phyloP scores from a whole-genome alignment of 2,888 invertebrate genomes.

The Nesidiocoris tenuis region DNA sequence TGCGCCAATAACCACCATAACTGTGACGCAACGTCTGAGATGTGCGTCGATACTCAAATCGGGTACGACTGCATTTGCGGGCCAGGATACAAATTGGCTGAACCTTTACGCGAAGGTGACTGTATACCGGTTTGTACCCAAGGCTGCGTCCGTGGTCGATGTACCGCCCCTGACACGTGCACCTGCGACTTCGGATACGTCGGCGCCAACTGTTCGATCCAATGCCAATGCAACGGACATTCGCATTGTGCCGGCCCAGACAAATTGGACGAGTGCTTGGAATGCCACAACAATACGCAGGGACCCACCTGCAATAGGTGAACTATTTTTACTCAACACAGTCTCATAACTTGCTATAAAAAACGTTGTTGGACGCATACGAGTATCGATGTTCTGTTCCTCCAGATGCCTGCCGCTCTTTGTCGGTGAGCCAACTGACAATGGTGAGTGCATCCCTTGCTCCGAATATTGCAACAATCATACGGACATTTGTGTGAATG shows the following conservation, averaged over 20 bases:
- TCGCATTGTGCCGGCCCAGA: slow-evolving; percentile 87
- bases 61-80: slow-evolving; percentile 88
- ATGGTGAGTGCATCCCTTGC: slow-evolving; percentile 84
- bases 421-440: slow-evolving; percentile 84
- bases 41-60: slow-evolving; percentile 76
- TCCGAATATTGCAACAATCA: slow-evolving; percentile 82
- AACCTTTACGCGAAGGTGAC: slow-evolving; percentile 43
- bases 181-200: slow-evolving; percentile 93
- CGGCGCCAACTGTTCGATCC: slow-evolving; percentile 88
- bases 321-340: too few relatives aligned
- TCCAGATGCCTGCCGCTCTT: slow-evolving; percentile 81
- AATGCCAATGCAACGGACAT: slow-evolving; percentile 93
- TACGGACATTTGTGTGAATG: slow-evolving; percentile 70
- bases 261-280: slow-evolving; percentile 74
- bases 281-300: slow-evolving; percentile 88
- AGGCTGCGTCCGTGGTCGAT: slow-evolving; percentile 83
- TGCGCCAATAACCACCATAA: slow-evolving; percentile 88
- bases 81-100: slow-evolving; percentile 51
- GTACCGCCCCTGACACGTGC: slow-evolving; percentile 79
- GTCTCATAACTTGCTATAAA: too few relatives aligned
- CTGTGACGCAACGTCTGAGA: slow-evolving; percentile 82
- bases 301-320: slow-evolving; percentile 67
- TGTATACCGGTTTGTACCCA: slow-evolving; percentile 54
- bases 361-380: too few relatives aligned
- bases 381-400: too few relatives aligned